These are phyloP conservation scores for Sminthurides aquaticus DNA, from an alignment of 2,888 invertebrate species.

Conservation along the genomic window DNA sequence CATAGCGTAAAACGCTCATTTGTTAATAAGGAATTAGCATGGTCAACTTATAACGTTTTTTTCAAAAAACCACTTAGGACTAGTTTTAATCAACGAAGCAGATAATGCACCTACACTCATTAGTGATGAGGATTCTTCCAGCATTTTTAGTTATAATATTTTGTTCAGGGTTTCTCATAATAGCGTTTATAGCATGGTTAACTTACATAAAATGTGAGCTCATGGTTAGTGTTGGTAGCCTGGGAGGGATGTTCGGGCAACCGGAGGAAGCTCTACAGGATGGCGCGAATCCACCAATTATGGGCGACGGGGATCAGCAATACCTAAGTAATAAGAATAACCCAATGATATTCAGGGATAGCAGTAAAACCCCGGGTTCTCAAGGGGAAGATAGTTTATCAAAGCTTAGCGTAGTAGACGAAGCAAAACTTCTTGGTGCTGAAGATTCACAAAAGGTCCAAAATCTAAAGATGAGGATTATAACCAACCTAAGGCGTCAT, in stretches of 20 bases:
- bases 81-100: no score
- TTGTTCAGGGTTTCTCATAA: slow-evolving; percentile 39
- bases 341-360: slow-evolving; percentile 11
- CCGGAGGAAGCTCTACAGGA: slow-evolving; percentile 5
- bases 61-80: neutral
- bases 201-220: slow-evolving; percentile 13
- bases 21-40: no score
- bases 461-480: slow-evolving; percentile 38
- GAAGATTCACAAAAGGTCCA: slow-evolving; percentile 34
- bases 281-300: slow-evolving; percentile 20
- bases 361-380: neutral
- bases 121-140: slow-evolving; percentile 39
- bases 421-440: slow-evolving; percentile 30
- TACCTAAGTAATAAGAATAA: slow-evolving; percentile 21
- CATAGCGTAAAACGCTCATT: no score
- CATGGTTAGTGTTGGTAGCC: neutral
- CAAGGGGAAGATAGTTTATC: slow-evolving; percentile 19
- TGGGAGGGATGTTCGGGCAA: neutral
- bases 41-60: no score
- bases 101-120: neutral
- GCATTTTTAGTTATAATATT: slow-evolving; percentile 40
- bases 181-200: slow-evolving; percentile 39
- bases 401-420: slow-evolving; percentile 34
- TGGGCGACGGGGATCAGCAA: slow-evolving; percentile 30
- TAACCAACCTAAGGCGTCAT: slow-evolving; percentile 39